Percentiles rank a stretch among this genome's conserved stretches.
phyloP scores from a whole-genome alignment of 2,113 vertebrate genomes.

The Brevimyrus niger region DNA sequence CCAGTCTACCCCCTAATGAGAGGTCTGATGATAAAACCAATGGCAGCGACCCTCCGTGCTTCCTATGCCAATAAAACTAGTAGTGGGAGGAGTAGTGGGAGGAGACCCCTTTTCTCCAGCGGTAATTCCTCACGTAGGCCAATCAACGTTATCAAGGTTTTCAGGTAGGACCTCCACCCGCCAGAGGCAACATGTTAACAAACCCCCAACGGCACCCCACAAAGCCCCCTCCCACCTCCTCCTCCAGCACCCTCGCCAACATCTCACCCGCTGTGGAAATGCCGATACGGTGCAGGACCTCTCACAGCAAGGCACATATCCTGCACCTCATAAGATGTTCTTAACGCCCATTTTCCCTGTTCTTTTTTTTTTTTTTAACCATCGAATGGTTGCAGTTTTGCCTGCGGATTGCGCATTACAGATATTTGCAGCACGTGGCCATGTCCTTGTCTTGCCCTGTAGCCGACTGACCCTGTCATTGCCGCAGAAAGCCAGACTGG shows the following conservation, averaged over 20 bases:
- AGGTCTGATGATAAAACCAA: neutral
- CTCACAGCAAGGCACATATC: neutral
- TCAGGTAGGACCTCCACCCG: neutral
- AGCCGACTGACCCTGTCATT: slow-evolving; percentile 34
- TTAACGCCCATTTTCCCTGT: neutral
- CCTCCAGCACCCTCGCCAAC: neutral
- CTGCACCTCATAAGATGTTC: neutral
- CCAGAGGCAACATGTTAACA: neutral
- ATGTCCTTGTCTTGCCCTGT: slow-evolving; percentile 7
- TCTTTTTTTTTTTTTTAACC: neutral
- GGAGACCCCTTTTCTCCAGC: neutral
- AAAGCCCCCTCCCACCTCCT: neutral
- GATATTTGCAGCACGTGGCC: slow-evolving; percentile 14
- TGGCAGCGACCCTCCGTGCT: neutral
- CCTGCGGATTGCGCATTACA: neutral
- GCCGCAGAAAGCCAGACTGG: slow-evolving; percentile 89
- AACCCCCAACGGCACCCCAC: neutral
- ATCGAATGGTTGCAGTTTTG: neutral
- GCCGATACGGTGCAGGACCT: neutral
- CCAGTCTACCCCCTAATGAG: neutral
- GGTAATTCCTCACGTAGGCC: neutral
- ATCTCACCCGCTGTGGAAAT: neutral
- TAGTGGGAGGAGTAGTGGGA: neutral
- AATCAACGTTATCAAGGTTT: neutral
- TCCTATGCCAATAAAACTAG: neutral